Base-by-base conservation (phyloP, 30 jellyfish, hydroid and myxozoan species). In the Pelagia noctiluca region DNA sequence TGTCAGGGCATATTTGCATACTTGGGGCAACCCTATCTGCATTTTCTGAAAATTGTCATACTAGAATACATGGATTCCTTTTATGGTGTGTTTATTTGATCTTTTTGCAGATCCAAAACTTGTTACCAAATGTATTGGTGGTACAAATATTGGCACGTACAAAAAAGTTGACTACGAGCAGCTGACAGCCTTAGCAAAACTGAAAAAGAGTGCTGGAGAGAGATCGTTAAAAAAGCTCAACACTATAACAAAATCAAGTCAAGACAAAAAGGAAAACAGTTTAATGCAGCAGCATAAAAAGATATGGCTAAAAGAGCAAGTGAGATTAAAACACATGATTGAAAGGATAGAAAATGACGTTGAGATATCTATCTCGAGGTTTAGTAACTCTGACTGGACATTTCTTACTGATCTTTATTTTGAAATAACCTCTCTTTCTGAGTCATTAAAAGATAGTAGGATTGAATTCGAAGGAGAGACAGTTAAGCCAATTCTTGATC, bases 271-370 rank as follows among this genome's bases (percentile, higher is more conserved):
- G 29, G 97, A 90, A 37, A 33, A 68, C 10, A 71, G 79, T 3
- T 75, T 84, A 36, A 24, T 90, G 25, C 93, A 75, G 42, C 89
- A 90, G 42, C 97, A 90, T 62, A 78, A 75, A 42, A 74, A 69
- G 2, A 75, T 84, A 11, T 90, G 97, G 96, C 92, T 83, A 65
- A 85, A 75, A 54, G 97, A 90, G 84, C 65, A 74, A 54, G 80
- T 50, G 25, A 83, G 72, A 25, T 65, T 90, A n/a, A 83, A 53
- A 26, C 81, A 85, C 34, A 16, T 50, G 29, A 57, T 71, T 18
- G 81, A 67, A 50, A 50, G 64, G 19, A 26, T 90, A 4, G 89
- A 75, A 31, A 50, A 78, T 54, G 97, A 90, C 3, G 35, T 83
- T 25, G 96, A 76, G 29, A 34, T 63, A 12, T 57, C 63, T 68